Base-by-base conservation (phyloP, 2,888 invertebrate species). In the Drepana falcataria region DNA sequence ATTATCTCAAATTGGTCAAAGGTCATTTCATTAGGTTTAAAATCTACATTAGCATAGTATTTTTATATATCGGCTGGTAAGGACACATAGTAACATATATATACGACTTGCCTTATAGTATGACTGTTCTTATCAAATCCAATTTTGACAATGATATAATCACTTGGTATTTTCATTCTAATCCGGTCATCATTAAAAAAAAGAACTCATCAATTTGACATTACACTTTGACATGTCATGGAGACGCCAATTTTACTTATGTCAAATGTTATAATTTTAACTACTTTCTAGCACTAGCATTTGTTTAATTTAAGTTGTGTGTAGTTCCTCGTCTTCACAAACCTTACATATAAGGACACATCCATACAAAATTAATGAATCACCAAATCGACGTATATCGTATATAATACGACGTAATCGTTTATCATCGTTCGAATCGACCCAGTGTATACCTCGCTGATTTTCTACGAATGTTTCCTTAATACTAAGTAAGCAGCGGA, bases 1-100 rank as follows among this genome's bases (percentile, higher is more conserved):
- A 41, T 34, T 51, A 51, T 51, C 51, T 51, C 41, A 9, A 51
- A 51, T 51, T 51, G 51, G 51, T 51, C 51, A 41, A 41, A 40
- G 41, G 7, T 51, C 40, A 40, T 40, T 40, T 49, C 37, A 40
- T 40, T 40, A 37, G 4, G 33, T 37, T 51, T 51, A 51, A 33
- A 51, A 33, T 7, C 33, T 5, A 21, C 33, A 37, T 49, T 49
- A 49, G 21, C 40, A 40, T 6, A 33, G 40, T 34, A 21, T 40
- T 9, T n/a, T 40, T 2, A 41, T 4, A 44, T 44, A 44, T 9
- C 9, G 9, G 44, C 44, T 44, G 6, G 9, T 4, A 6, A 44
- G 44, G 44, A 44, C 1, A 44, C 44, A 6, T 4, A 44, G 9
- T 9, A 3, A 9, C 9, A 3, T 37, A 2, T 4, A 3, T 2